These are phyloP conservation scores for Acleris holmiana DNA, from an alignment of 2,888 invertebrate species.

Conservation along the genomic window DNA sequence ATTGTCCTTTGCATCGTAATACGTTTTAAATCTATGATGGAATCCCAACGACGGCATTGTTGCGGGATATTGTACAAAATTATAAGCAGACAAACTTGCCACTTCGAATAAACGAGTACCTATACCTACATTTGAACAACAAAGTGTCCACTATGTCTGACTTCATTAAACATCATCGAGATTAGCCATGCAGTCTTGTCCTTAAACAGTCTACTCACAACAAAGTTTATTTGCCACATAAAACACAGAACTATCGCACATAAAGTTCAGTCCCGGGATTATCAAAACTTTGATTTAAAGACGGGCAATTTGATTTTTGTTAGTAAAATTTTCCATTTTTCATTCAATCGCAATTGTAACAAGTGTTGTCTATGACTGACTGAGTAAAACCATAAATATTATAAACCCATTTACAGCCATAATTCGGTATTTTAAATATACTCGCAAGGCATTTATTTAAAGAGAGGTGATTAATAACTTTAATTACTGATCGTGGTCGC, in stretches of 20 bases:
- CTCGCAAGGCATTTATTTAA: too few relatives aligned
- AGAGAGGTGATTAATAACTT: too few relatives aligned
- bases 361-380: slow-evolving; percentile 27
- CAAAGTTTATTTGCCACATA: slow-evolving; percentile 7
- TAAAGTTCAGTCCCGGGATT: not conserved
- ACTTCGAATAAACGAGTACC: slow-evolving; percentile 43
- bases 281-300: slow-evolving; percentile 4
- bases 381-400: slow-evolving; percentile 24
- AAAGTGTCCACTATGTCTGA: slow-evolving; percentile 50
- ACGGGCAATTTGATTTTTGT: slow-evolving; percentile 28
- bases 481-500: too few relatives aligned
- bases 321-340: slow-evolving; percentile 34
- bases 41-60: slow-evolving; percentile 57
- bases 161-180: slow-evolving; percentile 47
- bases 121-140: slow-evolving; percentile 57
- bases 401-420: too few relatives aligned
- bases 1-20: slow-evolving; percentile 54
- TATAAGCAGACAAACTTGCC: slow-evolving; percentile 37
- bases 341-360: slow-evolving; percentile 33
- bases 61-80: slow-evolving; percentile 42
- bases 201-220: slow-evolving; percentile 11
- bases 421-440: too few relatives aligned
- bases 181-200: slow-evolving; percentile 48
- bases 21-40: slow-evolving; percentile 60
- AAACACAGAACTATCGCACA: not conserved